phyloP scores from a whole-genome alignment of 2,797 vertebrate genomes.

The Gymnocypris eckloni region DNA sequence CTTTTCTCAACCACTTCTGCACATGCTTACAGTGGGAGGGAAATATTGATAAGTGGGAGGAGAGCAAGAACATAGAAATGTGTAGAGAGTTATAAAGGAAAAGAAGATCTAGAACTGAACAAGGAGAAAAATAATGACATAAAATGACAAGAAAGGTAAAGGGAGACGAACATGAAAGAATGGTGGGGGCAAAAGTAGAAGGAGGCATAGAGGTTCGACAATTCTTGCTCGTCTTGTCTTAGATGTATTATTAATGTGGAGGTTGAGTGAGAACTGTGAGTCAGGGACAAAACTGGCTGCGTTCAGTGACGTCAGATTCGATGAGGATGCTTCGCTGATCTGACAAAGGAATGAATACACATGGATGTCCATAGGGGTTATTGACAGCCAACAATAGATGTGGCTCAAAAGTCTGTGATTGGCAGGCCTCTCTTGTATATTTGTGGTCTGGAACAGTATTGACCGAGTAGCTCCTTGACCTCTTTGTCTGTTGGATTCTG shows the following conservation, averaged over 20 bases:
- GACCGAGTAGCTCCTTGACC: slow-evolving; percentile 1
- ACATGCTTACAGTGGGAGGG: slow-evolving; percentile 1
- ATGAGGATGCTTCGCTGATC: not conserved
- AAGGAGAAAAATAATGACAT: not conserved
- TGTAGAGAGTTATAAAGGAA: slow-evolving; percentile 15
- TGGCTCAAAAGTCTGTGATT: slow-evolving; percentile 23
- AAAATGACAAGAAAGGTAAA: not conserved
- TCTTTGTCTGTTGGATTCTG: not conserved
- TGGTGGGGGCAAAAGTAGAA: not conserved
- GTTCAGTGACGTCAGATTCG: slow-evolving; percentile 19
- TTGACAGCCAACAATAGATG: slow-evolving; percentile 9
- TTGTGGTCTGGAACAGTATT: slow-evolving; percentile 14
- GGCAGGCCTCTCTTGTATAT: not conserved
- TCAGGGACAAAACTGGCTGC: slow-evolving; percentile 26
- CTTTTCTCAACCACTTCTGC: slow-evolving; percentile 21
- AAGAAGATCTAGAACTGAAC: not conserved
- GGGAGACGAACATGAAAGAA: slow-evolving; percentile 10
- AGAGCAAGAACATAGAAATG: slow-evolving; percentile 12
- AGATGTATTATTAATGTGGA: slow-evolving; percentile 39
- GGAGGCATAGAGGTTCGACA: not conserved
- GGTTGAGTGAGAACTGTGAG: slow-evolving; percentile 39
- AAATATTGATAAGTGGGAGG: not conserved
- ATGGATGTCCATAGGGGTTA: slow-evolving; percentile 4
- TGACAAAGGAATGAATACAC: slow-evolving; percentile 14
- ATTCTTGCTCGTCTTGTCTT: slow-evolving; percentile 28